Evolutionary conservation across 2,113 vertebrate species (phyloP), one percentile per base, ranked within the genome.

Genomic region (Propithecus coquereli): DNA sequence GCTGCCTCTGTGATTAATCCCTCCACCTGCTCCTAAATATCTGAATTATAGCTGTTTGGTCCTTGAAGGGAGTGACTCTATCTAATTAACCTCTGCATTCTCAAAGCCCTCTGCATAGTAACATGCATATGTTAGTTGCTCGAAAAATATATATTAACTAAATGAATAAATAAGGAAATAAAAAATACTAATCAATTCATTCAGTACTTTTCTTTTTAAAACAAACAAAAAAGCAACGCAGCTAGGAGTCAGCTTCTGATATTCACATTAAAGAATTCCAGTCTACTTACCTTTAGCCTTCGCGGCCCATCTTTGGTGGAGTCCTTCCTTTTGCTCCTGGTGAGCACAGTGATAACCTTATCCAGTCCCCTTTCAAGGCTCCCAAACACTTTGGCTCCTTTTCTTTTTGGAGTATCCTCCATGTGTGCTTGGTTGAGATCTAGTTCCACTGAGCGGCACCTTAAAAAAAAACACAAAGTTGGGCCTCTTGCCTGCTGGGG

Each of bases 301-400:
- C 99, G 99, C 0, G 99, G 99, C 22, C 97, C 98, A 0, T 99
- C 99, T 63, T 98, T 99, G 73, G 65, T 7, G 3, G 90, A 98
- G 16, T 95, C 98, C 95, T 98, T 99, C 97, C 91, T 99, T 98
- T 99, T 99, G 97, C 97, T 99, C 73, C 99, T 99, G 0, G 99
- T 99, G 47, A 99, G 99, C 99, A 99, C 99, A 20, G 99, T 99
- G 97, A 99, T 99, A 80, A 99, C 98, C 98, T 99, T 99, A 98
- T 99, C 99, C 88, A 99, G 97, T 32, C 99, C 99, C 96, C 99
- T 99, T 98, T 99, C 99, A 94, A 99, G 98, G 91, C 99, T 99
- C 43, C 99, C 99, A 66, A 99, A 99, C 97, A 99, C 97, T 97
- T 99, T 99, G 59, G 98, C 98, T 84, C 98, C 99, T 98, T 99